A percentile compares a stretch with the other conserved stretches of the same genome.
Conservation (phyloP, 2,888 invertebrate genomes). For the Andrena marginata region DNA sequence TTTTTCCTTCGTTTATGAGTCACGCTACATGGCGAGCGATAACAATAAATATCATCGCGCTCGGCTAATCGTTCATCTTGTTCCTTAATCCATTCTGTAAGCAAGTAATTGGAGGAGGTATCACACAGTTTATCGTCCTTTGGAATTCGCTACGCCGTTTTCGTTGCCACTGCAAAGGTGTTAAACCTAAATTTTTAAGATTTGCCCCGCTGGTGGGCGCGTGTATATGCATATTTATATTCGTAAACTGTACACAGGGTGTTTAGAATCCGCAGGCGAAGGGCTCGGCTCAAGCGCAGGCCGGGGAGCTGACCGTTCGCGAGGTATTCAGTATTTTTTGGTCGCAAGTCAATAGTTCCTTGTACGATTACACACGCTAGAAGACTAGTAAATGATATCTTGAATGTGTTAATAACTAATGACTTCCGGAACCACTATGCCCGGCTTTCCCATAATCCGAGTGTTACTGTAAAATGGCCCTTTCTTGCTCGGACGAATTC, state of each 20-base stretch:
- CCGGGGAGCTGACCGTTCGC: not conserved
- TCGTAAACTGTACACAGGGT: slow-evolving; percentile 32
- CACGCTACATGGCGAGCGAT: slow-evolving; percentile 47
- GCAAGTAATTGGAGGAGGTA: slow-evolving; percentile 64
- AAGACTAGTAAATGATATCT: no score
- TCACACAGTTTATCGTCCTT: slow-evolving; percentile 68
- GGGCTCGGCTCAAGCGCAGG: not conserved
- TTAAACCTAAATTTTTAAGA: slow-evolving; percentile 57
- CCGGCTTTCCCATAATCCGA: no score
- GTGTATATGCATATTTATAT: slow-evolving; percentile 33
- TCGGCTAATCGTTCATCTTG: slow-evolving; percentile 54
- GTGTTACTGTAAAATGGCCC: no score
- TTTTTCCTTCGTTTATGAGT: slow-evolving; percentile 28
- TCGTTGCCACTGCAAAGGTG: slow-evolving; percentile 66
- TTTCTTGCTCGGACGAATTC: no score
- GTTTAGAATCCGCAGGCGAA: not conserved
- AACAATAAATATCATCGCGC: slow-evolving; percentile 53
- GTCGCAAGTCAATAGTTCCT: not conserved
- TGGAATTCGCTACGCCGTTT: slow-evolving; percentile 62
- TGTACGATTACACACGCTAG: not conserved
- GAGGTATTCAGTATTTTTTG: not conserved
- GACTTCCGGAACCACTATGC: no score
- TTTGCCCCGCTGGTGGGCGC: slow-evolving; percentile 55
- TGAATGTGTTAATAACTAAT: no score
- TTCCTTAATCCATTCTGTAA: slow-evolving; percentile 56